Conservation (phyloP, 2,113 vertebrate species). For the Lagenorhynchus albirostris region DNA sequence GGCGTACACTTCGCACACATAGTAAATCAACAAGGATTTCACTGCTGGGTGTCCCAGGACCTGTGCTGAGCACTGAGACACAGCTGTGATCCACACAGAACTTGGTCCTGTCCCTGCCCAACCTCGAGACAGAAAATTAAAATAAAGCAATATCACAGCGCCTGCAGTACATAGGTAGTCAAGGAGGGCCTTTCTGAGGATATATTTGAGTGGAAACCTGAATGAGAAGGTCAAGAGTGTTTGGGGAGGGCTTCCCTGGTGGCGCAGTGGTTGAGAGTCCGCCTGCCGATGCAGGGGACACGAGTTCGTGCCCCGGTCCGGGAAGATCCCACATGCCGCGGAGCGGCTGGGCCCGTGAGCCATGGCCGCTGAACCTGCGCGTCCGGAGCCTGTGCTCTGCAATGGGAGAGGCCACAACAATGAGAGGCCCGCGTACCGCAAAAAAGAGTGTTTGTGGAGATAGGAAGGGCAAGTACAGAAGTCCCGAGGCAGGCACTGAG, state of each 20-base stretch:
- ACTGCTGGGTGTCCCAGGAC: background rate
- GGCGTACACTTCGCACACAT: rapidly evolving
- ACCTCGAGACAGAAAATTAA: background rate
- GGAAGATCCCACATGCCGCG: too few species aligned
- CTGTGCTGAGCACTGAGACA: background rate
- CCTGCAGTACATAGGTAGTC: background rate
- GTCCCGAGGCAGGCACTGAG: background rate
- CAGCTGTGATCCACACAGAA: background rate
- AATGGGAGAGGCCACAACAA: too few species aligned
- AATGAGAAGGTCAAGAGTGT: background rate
- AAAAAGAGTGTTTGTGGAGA: background rate
- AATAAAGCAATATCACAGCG: background rate
- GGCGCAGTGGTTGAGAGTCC: too few species aligned
- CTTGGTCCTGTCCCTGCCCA: rapidly evolving
- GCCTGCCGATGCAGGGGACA: too few species aligned
- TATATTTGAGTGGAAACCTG: background rate
- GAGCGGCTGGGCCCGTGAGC: too few species aligned
- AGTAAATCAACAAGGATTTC: background rate
- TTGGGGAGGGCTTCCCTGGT: background rate
- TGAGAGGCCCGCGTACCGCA: too few species aligned
- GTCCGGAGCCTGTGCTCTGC: too few species aligned
- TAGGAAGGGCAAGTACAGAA: slow-evolving; percentile 88
- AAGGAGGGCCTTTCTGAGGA: background rate
- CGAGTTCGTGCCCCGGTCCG: too few species aligned
- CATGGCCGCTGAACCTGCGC: too few species aligned